Conservation (phyloP, 2,797 vertebrate species). For the Hippopotamyrus pictus region DNA sequence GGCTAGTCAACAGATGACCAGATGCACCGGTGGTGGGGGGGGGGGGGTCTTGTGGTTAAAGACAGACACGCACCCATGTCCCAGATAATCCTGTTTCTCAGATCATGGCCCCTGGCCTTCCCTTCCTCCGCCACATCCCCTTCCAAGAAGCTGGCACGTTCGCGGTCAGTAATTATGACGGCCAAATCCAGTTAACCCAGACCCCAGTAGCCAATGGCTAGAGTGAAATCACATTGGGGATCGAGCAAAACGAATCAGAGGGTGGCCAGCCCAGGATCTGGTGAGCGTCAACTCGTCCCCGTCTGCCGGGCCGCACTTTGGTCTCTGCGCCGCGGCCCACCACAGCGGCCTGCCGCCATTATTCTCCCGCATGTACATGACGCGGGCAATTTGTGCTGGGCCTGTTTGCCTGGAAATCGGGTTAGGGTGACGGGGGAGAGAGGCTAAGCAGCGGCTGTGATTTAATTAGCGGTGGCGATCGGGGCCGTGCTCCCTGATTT, state of each 20-base stretch:
- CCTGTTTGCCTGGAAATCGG: slow-evolving; percentile 74
- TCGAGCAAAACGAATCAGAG: slow-evolving; percentile 75
- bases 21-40: slow-evolving; percentile 21
- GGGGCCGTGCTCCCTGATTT: slow-evolving; percentile 83
- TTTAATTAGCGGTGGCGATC: slow-evolving; percentile 86
- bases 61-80: slow-evolving; percentile 30
- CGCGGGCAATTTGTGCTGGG: slow-evolving; percentile 72
- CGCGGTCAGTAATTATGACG: slow-evolving; percentile 55
- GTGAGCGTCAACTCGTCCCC: slow-evolving; percentile 69
- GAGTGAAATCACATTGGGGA: slow-evolving; percentile 59
- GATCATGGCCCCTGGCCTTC: slow-evolving; percentile 14
- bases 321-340: slow-evolving; percentile 53
- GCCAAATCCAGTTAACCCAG: slow-evolving; percentile 60
- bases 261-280: slow-evolving; percentile 75
- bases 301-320: slow-evolving; percentile 57
- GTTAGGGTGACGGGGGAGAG: slow-evolving; percentile 77
- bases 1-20: background rate
- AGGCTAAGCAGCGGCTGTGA: slow-evolving; percentile 77
- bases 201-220: slow-evolving; percentile 60
- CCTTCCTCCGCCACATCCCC: slow-evolving; percentile 29
- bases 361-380: slow-evolving; percentile 68
- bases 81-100: slow-evolving; percentile 37
- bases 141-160: slow-evolving; percentile 43
- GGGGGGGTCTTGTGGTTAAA: slow-evolving; percentile 34
- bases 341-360: slow-evolving; percentile 63